Base-by-base conservation (phyloP, 2,888 invertebrate genomes). In the Stomorhina lunata region DNA sequence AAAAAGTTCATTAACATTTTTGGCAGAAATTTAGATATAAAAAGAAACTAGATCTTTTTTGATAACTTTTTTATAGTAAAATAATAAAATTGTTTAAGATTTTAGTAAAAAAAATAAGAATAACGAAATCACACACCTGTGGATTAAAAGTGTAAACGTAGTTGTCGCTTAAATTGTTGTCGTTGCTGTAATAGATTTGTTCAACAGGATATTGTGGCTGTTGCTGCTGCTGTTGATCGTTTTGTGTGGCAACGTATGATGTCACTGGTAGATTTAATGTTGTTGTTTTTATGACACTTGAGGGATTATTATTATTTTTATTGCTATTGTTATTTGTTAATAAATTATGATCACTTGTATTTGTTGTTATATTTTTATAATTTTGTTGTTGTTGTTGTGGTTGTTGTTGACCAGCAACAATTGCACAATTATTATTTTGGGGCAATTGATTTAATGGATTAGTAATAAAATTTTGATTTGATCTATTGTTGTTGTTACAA, bases 1-100 rank as follows among this genome's bases (percentile, higher is more conserved):
- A 55, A 75, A 87, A 88, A 89, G 89, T 89, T 89, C 89, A 89
- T 89, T 89, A 89, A 89, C 89, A 89, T 89, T 88, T 89, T 88
- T 88, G 85, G 84, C 88, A 88, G 71, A 63, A 71, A 43, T 48
- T 72, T 80, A 69, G 20, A 43, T 43, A 7, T 9, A 32, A 15
- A 10, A 17, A 29, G 32, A 66, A 66, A 59, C 9, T 25, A 55
- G n/a, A 40, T 29, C 10, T 15, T 2, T 79, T 76, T 32, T 32
- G 37, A 55, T 29, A 43, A 50, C 15, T 45, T 50, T 57, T 25
- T 29, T 6, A 20, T 61, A 61, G 10, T 61, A 73, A 29, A 61
- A 59, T 7, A 32, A 10, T n/a, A 59, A 48, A 27, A 32, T 43
- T n/a, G n/a, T n/a, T 22, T 32, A 12, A 43, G 17, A 32, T 15